Evolutionary conservation across 2,113 vertebrate species (phyloP), one percentile per base, ranked within the genome.

Genomic region (Brachyhypopomus gauderio): DNA sequence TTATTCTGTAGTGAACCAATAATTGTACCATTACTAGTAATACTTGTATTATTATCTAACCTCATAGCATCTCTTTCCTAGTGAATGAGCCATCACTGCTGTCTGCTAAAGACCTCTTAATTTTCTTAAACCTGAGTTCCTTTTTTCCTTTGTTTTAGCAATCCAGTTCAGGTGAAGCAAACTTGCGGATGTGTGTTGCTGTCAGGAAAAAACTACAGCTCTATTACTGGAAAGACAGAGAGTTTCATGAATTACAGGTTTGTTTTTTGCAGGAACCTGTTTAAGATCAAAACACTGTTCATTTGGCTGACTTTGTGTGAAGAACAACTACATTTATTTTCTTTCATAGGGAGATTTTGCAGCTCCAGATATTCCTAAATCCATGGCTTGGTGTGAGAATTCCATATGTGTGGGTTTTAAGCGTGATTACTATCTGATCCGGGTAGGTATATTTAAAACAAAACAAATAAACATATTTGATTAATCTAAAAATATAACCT

Each of bases 361-460:
- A 62, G 96, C 96, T 56, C 96, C 98, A 34, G 98, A 99, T 89
- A 94, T 99, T 84, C 97, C 98, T 60, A 99, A 98, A 83, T 97
- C 98, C 69, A 99, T 99, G 97, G 97, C 97, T 4, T 99, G 98
- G 98, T 99, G 97, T 90, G 95, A 97, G 89, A 97, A 96, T 88
- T 98, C 98, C 79, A 97, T 99, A 83, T 99, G 97, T 87, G 98
- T 99, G 25, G 98, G 98, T 52, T 99, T 99, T 89, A 99, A 99
- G 88, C 94, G 98, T 81, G 98, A 99, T 90, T 99, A 99, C 92
- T 99, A 98, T 89, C 90, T 99, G 67, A 97, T 99, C 85, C 90
- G 96, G 92, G 98, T 98, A 92, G 87, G 94, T 72, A 7, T 36
- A 48, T 14, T 19, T 19, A 36, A 38, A 11, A 58, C 14, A 30